Percentiles rank a stretch among this genome's conserved stretches.
These are phyloP conservation scores for Scaptodrosophila lebanonensis DNA, from an alignment of 1,140 invertebrate genomes.

Conservation along the genomic window DNA sequence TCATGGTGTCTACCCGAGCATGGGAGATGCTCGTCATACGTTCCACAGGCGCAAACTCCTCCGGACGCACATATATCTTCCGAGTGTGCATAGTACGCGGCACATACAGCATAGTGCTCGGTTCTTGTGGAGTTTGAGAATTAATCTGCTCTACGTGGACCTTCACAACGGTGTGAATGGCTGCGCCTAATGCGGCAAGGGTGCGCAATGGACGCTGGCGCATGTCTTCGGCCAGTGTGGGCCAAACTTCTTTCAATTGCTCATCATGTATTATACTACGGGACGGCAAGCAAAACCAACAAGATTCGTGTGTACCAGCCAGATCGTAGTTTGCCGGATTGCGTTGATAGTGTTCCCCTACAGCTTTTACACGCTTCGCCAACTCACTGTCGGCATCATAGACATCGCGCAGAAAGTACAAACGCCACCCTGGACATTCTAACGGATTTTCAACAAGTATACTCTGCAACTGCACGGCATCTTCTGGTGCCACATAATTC, in stretches of 20 bases:
- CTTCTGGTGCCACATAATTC: conserved; percentile 61
- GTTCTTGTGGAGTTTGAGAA: no score
- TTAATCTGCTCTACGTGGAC: no score
- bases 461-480: conserved; percentile 42
- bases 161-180: conserved; percentile 82
- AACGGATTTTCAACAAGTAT: conserved; percentile 45
- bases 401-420: conserved; percentile 81
- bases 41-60: conserved; percentile 38
- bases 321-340: conserved; percentile 70
- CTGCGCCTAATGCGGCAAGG: conserved; percentile 81
- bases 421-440: conserved; percentile 81
- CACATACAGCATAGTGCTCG: conserved; percentile 27
- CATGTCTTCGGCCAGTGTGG: conserved; percentile 79
- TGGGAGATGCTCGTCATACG: conserved; percentile 31
- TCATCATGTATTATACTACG: conserved; percentile 78
- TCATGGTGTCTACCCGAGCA: conserved; percentile 80
- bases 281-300: conserved; percentile 78
- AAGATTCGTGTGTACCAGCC: conserved; percentile 77
- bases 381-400: conserved; percentile 75
- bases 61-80: conserved; percentile 50
- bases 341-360: conserved; percentile 71
- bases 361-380: conserved; percentile 76
- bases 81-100: conserved; percentile 16
- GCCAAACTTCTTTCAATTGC: conserved; percentile 78
- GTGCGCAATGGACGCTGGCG: conserved; percentile 79